Evolutionary conservation across 2,113 vertebrate species (phyloP).

Genomic region (Dolichallabes microphthalmus): DNA sequence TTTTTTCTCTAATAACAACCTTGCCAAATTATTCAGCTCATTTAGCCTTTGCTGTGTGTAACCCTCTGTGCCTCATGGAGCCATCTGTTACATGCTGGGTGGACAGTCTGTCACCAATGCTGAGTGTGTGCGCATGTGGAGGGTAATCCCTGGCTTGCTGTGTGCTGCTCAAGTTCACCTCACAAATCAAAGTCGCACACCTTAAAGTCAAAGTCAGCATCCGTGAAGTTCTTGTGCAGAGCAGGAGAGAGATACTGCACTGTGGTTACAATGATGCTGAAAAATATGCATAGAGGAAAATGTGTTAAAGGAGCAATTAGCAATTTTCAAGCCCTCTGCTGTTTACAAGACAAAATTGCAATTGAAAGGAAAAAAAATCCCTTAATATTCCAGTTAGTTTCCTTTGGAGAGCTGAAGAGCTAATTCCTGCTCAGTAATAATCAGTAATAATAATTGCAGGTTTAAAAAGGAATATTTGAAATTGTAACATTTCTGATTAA

Average conservation of each 20-base stretch:
- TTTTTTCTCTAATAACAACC: constrained; percentile 38
- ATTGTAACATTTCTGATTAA: background rate
- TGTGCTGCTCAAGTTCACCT: constrained; percentile 13
- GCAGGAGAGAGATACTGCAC: constrained; percentile 90
- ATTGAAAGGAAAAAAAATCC: background rate
- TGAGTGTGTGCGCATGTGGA: constrained; percentile 24
- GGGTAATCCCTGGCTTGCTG: constrained; percentile 21
- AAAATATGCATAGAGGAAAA: constrained; percentile 34
- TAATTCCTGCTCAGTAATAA: background rate
- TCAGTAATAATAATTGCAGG: background rate
- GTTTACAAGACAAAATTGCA: background rate
- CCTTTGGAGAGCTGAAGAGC: background rate
- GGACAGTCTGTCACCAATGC: constrained; percentile 22
- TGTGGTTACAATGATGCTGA: constrained; percentile 94
- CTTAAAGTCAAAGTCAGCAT: constrained; percentile 97
- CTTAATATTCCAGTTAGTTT: background rate
- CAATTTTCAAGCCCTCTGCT: background rate
- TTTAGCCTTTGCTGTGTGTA: constrained; percentile 40
- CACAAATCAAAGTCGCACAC: constrained; percentile 65
- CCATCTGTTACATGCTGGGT: constrained; percentile 44
- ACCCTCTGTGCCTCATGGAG: constrained; percentile 19
- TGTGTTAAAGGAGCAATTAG: background rate
- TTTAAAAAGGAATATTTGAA: background rate
- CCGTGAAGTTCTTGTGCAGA: constrained; percentile 95
- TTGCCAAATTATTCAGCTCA: constrained; percentile 49